Base-by-base conservation (phyloP, 2,797 vertebrate genomes). In the Netta rufina region DNA sequence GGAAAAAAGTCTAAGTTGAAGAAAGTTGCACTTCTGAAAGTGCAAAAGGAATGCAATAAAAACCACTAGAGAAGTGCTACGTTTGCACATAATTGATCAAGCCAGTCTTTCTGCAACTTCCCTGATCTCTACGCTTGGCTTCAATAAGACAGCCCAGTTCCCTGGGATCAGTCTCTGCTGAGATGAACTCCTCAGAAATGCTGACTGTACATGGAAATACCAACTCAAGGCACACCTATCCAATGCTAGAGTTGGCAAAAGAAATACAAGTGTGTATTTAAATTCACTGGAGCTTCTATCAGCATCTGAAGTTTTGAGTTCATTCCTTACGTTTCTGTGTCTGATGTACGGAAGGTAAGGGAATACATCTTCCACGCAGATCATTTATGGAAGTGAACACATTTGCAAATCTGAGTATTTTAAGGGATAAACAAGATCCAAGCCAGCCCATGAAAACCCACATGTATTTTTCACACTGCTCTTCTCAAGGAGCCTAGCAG, bases 101-200 rank as follows among this genome's bases (percentile, higher is more conserved):
- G 20, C 11, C 45, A 8, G 5, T 54, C 36, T 39, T n/a, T 16
- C 39, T 51, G 8, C 13, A 41, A 41, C 2, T 45, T 2, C 49
- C 8, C 11, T 25, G 6, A 58, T 7, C 17, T 62, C n/a, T 43
- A 43, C 17, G 8, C 8, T 69, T 56, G 13, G 28, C 30, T 79
- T 36, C 0, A 0, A n/a, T 20, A 38, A 4, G 22, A 28, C 1
- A 62, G 8, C 24, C 19, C 66, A 33, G 27, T 15, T 33, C 66
- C 58, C 36, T 1, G 6, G 43, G 17, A 74, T 13, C 20, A 20
- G 10, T 8, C 47, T 47, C 12, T n/a, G 13, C 0, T 27, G 38
- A 38, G 27, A n/a, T 30, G 1, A 92, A 36, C 8, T 39, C 57
- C 11, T 16, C 49, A 2, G 0, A 77, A 74, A 30, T 28, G 20